phyloP scores from a whole-genome alignment of 2,113 vertebrate species.

The Tricholaema leucomelas region DNA sequence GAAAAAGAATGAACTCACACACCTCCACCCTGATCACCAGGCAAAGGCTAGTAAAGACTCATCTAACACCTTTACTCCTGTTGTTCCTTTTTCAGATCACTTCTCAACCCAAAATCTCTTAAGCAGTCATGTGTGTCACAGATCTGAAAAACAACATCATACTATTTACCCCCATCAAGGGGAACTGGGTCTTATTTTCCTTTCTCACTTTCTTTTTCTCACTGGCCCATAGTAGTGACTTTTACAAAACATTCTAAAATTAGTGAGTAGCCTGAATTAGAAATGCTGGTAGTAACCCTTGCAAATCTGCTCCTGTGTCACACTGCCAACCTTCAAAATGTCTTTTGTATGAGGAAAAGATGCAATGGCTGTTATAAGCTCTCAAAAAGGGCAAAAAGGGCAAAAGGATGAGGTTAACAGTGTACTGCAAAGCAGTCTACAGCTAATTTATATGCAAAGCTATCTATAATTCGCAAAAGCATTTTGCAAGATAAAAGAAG shows the following conservation, averaged over 20 bases:
- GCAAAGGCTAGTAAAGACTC: not conserved
- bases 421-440: not conserved
- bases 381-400: not conserved
- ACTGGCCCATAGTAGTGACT: not conserved
- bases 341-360: not conserved
- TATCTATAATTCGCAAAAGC: conserved; percentile 3
- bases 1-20: not conserved
- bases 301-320: not conserved
- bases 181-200: not conserved
- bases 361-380: not conserved
- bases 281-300: not conserved
- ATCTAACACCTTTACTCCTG: not conserved
- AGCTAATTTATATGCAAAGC: not conserved
- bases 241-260: not conserved
- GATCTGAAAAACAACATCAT: not conserved
- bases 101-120: not conserved
- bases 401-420: not conserved
- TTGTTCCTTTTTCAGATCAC: not conserved
- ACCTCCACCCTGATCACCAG: not conserved
- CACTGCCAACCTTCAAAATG: not conserved
- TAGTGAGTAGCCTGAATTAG: not conserved
- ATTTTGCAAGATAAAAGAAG: conserved; percentile 7
- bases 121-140: not conserved
- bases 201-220: not conserved
- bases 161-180: not conserved